Evolutionary conservation across 2,888 invertebrate genomes (phyloP).

Genomic region (Pomacea canaliculata): DNA sequence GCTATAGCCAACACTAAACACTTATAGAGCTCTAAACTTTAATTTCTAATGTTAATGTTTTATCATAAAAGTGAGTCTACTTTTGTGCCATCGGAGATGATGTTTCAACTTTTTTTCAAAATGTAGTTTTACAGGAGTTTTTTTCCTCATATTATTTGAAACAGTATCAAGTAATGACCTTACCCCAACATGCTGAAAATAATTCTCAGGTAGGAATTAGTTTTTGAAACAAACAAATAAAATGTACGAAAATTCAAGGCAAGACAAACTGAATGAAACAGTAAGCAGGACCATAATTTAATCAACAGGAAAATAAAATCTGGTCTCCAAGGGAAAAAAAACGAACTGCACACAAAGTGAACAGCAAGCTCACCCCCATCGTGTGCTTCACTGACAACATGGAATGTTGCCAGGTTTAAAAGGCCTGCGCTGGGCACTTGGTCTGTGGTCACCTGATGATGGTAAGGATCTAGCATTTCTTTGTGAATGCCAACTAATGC

Average conservation of each 20-base stretch:
- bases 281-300: not conserved
- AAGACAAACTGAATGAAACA: not conserved
- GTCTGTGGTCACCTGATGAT: conserved; percentile 35
- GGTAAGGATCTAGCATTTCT: conserved; percentile 45
- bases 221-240: too few species aligned
- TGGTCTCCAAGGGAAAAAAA: not conserved
- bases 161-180: not conserved
- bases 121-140: too few species aligned
- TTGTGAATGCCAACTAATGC: conserved; percentile 62
- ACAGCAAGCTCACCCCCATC: conserved; percentile 52
- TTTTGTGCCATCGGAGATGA: too few species aligned
- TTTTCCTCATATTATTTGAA: too few species aligned
- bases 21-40: too few species aligned
- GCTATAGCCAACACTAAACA: too few species aligned
- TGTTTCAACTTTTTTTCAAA: too few species aligned
- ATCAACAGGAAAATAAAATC: not conserved
- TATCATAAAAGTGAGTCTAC: too few species aligned
- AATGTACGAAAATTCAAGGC: too few species aligned
- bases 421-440: conserved; percentile 63
- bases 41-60: too few species aligned
- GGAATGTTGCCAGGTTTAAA: conserved; percentile 59
- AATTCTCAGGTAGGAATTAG: not conserved
- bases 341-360: too few species aligned
- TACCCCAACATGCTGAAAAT: not conserved
- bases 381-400: conserved; percentile 47